Base-by-base conservation (phyloP, 2,797 vertebrate genomes). In the Pangasius mekongensis region DNA sequence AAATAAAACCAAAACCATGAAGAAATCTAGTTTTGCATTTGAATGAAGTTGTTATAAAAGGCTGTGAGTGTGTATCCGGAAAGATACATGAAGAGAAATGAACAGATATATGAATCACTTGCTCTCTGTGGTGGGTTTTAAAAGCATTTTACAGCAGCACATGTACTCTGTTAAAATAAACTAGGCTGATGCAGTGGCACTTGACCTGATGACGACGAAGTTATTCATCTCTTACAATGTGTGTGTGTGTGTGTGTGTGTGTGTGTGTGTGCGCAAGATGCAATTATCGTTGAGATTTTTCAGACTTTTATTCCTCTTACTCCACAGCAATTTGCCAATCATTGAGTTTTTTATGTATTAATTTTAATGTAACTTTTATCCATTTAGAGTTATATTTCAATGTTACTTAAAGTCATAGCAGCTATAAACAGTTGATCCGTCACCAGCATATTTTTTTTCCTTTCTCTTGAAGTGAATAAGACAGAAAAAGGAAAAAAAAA, bases 171-270 rank as follows among this genome's bases (percentile, higher is more conserved):
- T 52, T 18, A 83, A 56, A 85, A 62, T 1, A 22, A 81, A 84
- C 76, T 77, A 85, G 69, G 81, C 87, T 74, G 83, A 87, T 84
- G 77, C 43, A 58, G 24, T 54, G 74, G 36, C 27, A 85, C 87
- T 89, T 91, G 89, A 91, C 64, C 89, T 83, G 54, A 84, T 43
- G 67, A 87, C 82, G 84, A 86, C 67, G n/a, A 60, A 27, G 69
- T 52, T 22, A 80, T 89, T 87, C 43, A 88, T 90, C 80, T 56
- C 30, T 30, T 54, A 54, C 20, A 33, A 33, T 52, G 22, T 18
- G 76, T 33, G 16, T 33, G 76, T 77, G 36, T n/a, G 73, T 49
- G 43, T 49, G 43, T 49, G 43, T 33, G 49, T 78, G 76, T 47
- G 39, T 27, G 71, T 47, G 36, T 39, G 43, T 76, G 69, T 49